Base-by-base conservation (phyloP, 2,888 invertebrate species). In the Elysia crispata region DNA sequence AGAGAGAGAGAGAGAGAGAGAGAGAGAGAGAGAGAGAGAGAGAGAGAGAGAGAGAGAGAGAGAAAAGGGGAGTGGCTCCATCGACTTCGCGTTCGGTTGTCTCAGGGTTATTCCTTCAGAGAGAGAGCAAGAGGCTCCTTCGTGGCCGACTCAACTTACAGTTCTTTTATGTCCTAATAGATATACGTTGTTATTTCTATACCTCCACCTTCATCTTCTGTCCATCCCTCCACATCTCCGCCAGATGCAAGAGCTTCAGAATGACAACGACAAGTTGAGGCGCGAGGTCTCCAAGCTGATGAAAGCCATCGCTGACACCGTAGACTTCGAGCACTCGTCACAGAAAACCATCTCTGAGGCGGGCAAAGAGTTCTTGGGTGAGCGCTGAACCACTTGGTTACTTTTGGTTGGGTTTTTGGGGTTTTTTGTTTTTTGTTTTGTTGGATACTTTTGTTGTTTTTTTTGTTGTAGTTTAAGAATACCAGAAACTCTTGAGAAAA, bases 261-360 rank as follows among this genome's bases (percentile, higher is more conserved):
- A 91, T 82, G 91, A 91, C 83, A 98, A 97, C 92, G 95, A 96
- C 88, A 97, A 96, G 91, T 92, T 98, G 67, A 95, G 96, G 84
- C 95, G 95, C 84, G 96, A 97, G 90, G 93, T 98, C 75, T 94
- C 94, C 82, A 93, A 95, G 77, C 91, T 98, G 81, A 94, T 96
- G 73, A 94, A 94, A 87, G 94, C 95, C 81, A 86, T 90, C 8
- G 88, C 90, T 0, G 89, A 89, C 69, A 89, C 85, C 20, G 86
- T 88, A 15, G 86, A 89, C 83, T 89, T 91, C 73, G 89, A 89
- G 41, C 83, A 85, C 41, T 86, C 85, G 28, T 87, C 85, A 23
- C 81, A 81, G 23, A 79, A 81, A 13, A 85, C 84, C 57, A 80
- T 83, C 23, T 84, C 88, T 0, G 84, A 87, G n/a, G 88, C 90